phyloP scores from a whole-genome alignment of 2,888 invertebrate species.

The Limnephilus marmoratus region DNA sequence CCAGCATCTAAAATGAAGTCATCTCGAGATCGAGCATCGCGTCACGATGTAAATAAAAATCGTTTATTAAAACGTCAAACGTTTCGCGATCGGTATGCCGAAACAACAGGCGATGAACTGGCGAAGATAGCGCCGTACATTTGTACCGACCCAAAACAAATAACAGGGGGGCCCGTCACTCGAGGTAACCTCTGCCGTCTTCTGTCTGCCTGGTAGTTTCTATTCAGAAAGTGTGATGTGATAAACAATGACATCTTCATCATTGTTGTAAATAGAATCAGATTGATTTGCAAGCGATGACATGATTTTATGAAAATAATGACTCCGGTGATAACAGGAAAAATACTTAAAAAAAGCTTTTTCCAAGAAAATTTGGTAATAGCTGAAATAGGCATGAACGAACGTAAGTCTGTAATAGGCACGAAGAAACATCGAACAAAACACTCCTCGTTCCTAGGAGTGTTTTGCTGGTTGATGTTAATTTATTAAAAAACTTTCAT shows the following conservation, averaged over 20 bases:
- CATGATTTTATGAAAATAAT: too few species aligned
- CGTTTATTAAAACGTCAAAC: constrained; percentile 66
- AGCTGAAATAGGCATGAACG: too few species aligned
- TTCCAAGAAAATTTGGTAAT: too few species aligned
- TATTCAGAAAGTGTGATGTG: not conserved
- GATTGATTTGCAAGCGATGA: not conserved
- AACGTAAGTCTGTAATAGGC: too few species aligned
- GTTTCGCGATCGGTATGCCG: constrained; percentile 64
- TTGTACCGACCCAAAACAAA: constrained; percentile 63
- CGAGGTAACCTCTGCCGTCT: not conserved
- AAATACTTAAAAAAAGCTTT: too few species aligned
- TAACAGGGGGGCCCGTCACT: not conserved
- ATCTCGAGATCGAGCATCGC: constrained; percentile 59
- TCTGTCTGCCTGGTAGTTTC: not conserved
- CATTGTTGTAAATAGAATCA: not conserved
- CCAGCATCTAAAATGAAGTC: constrained; percentile 58
- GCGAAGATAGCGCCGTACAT: constrained; percentile 61
- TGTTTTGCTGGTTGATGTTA: too few species aligned
- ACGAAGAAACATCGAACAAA: too few species aligned
- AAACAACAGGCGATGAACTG: constrained; percentile 59
- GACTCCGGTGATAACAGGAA: not conserved
- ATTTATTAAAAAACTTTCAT: too few species aligned
- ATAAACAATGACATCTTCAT: not conserved
- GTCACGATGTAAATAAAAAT: constrained; percentile 65
- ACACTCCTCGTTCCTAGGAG: too few species aligned